Evolutionary conservation across 1,140 invertebrate species (phyloP), one percentile per base, ranked within the genome.

Genomic region (Pogonomyrmex barbatus): DNA sequence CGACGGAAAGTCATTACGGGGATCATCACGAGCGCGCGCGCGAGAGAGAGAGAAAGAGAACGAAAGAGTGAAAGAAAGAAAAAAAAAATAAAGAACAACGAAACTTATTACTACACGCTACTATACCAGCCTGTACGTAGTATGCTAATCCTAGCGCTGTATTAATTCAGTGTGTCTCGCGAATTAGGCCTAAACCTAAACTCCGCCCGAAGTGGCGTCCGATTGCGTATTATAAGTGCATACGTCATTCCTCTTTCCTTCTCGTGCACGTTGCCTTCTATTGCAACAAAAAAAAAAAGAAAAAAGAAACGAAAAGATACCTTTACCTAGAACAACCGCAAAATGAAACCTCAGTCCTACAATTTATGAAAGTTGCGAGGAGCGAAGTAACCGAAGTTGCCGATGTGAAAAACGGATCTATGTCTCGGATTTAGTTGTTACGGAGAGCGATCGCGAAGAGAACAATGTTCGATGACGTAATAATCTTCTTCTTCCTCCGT

Each of bases 171-270:
- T 89, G 65, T 89, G 79, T 90, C 71, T 87, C 85, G 85, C 67
- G 85, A 89, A 77, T 89, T 89, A 89, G 87, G 88, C 88, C 88
- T 89, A 89, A 86, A 81, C 52, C 82, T 86, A 89, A 88, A 85
- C 52, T 88, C 87, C 75, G 82, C 85, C 82, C 70, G 14, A 78
- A 14, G 47, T 14, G 77, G 87, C 52, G 76, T 52, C 36, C 70
- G 17, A 63, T 77, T 24, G 65, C 85, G 65, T 62, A 71, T 30
- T 86, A 47, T 86, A 82, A 62, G 76, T 89, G 84, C 50, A 63
- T 86, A 79, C 78, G 75, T 87, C 68, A 76, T 76, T 85, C 76
- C 85, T 87, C 54, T 71, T n/a, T 62, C 78, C 83, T 78, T 85
- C 73, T 89, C 63, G 45, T 90, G 88, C 89, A 90, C 88, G 88